Conservation (phyloP, 2,113 vertebrate species). For the Andinoacara biseriatus region DNA sequence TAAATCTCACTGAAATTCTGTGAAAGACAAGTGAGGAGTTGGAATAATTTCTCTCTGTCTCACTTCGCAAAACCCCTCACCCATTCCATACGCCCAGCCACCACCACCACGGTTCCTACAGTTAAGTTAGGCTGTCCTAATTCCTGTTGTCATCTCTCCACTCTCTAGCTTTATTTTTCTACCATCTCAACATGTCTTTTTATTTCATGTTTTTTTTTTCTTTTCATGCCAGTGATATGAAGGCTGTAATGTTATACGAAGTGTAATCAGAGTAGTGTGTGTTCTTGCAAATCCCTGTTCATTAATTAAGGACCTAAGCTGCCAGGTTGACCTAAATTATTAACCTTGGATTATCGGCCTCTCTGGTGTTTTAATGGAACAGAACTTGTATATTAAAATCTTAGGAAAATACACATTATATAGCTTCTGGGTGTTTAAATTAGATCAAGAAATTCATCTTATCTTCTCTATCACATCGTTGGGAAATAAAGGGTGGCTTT, state of each 20-base stretch:
- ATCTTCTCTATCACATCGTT: background rate
- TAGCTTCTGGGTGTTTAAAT: background rate
- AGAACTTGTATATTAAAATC: background rate
- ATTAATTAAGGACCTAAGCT: background rate
- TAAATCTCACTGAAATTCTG: slow-evolving; percentile 26
- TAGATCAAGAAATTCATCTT: background rate
- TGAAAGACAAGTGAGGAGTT: background rate
- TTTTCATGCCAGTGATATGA: background rate
- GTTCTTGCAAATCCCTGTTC: background rate
- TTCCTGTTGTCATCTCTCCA: slow-evolving; percentile 32
- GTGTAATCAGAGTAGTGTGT: background rate
- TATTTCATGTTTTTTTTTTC: background rate
- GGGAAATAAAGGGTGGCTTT: background rate
- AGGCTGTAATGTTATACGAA: background rate
- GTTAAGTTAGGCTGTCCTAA: slow-evolving; percentile 53
- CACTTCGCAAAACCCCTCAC: background rate
- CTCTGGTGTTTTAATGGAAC: background rate
- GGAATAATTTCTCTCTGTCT: background rate
- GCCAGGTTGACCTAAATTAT: background rate
- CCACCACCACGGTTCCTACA: background rate
- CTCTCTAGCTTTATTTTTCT: background rate
- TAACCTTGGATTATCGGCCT: background rate
- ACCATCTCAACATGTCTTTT: background rate
- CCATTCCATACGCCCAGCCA: background rate
- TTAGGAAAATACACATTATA: background rate